Conservation (phyloP, 2,113 vertebrate genomes). For the Poeciliopsis occidentalis region DNA sequence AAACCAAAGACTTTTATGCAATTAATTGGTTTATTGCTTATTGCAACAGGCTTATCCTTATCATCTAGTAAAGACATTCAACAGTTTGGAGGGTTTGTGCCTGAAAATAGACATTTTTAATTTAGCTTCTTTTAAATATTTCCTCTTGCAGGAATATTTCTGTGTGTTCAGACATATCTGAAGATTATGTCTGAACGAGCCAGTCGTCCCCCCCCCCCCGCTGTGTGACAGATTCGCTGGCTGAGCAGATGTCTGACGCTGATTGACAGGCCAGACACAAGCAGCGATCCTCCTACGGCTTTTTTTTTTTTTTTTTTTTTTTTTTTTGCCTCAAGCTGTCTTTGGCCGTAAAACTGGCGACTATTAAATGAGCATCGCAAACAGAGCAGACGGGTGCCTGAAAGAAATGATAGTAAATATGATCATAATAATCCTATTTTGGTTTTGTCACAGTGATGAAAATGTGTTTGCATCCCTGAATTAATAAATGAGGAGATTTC, state of each 20-base stretch:
- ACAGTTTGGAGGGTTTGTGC: too few species aligned
- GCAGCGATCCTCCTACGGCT: not conserved
- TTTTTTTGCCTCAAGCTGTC: not conserved
- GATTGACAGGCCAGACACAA: slow-evolving; percentile 36
- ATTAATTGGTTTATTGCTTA: too few species aligned
- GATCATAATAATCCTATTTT: not conserved
- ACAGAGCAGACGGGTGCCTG: slow-evolving; percentile 2
- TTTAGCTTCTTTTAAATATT: not conserved
- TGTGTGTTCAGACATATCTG: too few species aligned
- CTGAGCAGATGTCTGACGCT: slow-evolving; percentile 24
- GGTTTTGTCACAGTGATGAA: not conserved
- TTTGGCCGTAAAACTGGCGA: not conserved
- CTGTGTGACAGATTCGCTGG: slow-evolving; percentile 24
- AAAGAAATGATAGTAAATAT: not conserved
- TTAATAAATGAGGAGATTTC: not conserved
- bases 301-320: too few species aligned
- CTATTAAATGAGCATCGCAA: not conserved
- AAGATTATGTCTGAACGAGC: not conserved
- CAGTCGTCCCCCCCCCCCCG: not conserved
- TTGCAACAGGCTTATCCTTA: not conserved
- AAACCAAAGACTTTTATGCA: too few species aligned
- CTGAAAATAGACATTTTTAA: too few species aligned
- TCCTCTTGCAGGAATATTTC: not conserved
- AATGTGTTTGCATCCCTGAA: not conserved
- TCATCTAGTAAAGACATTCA: too few species aligned